Conservation (phyloP, 2,797 vertebrate genomes). For the Muraenolepis orangiensis region DNA sequence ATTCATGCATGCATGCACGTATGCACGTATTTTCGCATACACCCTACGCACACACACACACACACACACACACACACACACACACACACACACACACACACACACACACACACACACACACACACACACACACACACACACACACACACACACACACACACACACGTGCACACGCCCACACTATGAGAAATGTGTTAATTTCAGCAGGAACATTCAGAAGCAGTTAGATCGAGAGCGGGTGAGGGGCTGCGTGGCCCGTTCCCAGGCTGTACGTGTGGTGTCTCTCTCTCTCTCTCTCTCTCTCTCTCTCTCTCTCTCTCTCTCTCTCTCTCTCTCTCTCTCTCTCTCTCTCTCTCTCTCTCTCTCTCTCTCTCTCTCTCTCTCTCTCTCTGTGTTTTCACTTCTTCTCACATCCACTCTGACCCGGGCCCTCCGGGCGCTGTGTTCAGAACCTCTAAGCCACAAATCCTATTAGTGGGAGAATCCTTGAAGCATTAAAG, state of each 20-base stretch:
- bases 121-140: not conserved
- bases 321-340: too few relatives aligned
- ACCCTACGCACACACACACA: not conserved
- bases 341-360: too few relatives aligned
- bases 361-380: too few relatives aligned
- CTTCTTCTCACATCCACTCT: slow-evolving; percentile 66
- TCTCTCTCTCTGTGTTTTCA: not conserved
- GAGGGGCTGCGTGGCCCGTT: not conserved
- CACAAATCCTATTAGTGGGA: slow-evolving; percentile 79
- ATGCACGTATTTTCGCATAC: too few relatives aligned
- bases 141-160: not conserved
- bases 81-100: too few relatives aligned
- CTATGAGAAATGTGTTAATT: not conserved
- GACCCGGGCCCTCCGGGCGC: slow-evolving; percentile 71
- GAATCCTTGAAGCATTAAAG: slow-evolving; percentile 72
- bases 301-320: too few relatives aligned
- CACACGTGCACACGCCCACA: not conserved
- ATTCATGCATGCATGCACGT: not conserved
- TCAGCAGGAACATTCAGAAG: not conserved
- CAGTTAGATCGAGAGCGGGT: too few relatives aligned
- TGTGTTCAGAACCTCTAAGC: slow-evolving; percentile 72
- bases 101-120: slow-evolving; percentile 3
- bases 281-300: too few relatives aligned
- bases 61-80: not conserved
- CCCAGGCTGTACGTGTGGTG: not conserved